These are phyloP conservation scores for Heterohyrax brucei DNA, from an alignment of 2,797 vertebrate species.

Conservation along the genomic window DNA sequence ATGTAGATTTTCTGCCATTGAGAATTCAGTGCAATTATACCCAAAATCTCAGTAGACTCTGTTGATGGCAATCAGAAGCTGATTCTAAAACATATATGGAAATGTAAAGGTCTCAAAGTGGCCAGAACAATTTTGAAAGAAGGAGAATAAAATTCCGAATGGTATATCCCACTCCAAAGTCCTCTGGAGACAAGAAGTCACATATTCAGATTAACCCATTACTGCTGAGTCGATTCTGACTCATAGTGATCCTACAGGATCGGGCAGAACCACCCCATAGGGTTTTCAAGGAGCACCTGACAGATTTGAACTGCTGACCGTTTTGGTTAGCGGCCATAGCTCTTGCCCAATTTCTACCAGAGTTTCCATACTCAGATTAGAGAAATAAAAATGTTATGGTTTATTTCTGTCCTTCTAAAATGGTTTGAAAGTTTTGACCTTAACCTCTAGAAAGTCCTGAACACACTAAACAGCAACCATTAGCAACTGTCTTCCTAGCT, in stretches of 20 bases:
- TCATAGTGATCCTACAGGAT: no score
- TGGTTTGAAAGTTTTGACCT: neutral
- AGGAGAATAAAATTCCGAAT: conserved; percentile 12
- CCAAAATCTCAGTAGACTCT: neutral
- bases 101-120: neutral
- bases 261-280: no score
- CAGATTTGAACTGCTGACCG: no score
- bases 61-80: neutral
- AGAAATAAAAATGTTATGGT: neutral
- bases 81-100: conserved; percentile 46
- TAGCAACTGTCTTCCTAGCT: neutral
- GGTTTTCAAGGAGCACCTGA: no score
- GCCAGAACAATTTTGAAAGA: neutral
- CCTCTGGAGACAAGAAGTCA: neutral
- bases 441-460: neutral
- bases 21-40: conserved; percentile 49
- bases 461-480: neutral
- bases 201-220: neutral
- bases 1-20: neutral
- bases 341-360: no score
- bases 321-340: no score
- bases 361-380: neutral
- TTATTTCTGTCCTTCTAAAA: neutral
- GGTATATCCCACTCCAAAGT: neutral
- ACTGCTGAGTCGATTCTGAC: no score